phyloP scores from a whole-genome alignment of 2,797 vertebrate genomes.

The Neopelma chrysocephalum region DNA sequence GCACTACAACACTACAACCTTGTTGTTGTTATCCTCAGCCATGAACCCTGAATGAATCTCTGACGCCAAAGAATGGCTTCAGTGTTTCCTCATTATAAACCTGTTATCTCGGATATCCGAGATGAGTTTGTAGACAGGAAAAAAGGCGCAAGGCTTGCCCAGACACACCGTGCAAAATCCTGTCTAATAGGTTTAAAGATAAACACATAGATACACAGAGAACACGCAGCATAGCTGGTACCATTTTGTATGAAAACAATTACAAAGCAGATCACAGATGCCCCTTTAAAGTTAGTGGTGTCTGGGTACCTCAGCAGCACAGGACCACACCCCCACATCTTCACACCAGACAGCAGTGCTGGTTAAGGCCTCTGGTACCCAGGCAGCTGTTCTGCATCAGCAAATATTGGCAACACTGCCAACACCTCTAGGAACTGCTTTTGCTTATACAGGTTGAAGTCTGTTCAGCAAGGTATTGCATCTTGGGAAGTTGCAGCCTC shows the following conservation, averaged over 20 bases:
- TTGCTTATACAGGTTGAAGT: not conserved
- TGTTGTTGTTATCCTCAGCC: not conserved
- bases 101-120: not conserved
- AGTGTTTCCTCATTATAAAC: not conserved
- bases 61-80: not conserved
- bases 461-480: not conserved
- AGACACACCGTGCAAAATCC: not conserved
- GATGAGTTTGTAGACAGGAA: not conserved
- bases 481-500: not conserved
- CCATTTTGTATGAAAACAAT: not conserved
- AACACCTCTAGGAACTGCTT: not conserved
- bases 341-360: not conserved
- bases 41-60: not conserved
- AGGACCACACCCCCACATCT: not conserved
- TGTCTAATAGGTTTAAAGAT: not conserved
- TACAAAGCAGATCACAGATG: accelerated
- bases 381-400: conserved; percentile 4
- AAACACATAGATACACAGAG: not conserved
- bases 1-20: not conserved
- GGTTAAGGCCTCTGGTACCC: not conserved
- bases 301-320: not conserved
- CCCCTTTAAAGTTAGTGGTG: not conserved
- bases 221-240: not conserved
- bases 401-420: not conserved
- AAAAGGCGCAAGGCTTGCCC: not conserved